Percentiles rank a stretch among this genome's conserved stretches.
Conservation (phyloP, 2,797 vertebrate species). For the Petrocephalus sullivani region DNA sequence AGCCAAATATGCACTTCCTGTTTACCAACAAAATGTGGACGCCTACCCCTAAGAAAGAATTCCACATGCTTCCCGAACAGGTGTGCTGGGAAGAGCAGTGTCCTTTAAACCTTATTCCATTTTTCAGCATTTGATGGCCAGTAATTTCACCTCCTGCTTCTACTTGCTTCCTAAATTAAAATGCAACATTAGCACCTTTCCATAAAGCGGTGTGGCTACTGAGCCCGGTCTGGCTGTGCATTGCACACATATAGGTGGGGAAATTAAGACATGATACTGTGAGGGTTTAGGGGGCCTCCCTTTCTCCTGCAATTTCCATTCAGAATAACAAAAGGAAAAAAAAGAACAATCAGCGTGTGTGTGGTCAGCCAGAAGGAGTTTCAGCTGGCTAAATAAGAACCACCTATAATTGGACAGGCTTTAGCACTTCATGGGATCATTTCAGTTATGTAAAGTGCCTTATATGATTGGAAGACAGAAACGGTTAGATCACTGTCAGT, state of each 20-base stretch:
- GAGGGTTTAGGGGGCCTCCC: not conserved
- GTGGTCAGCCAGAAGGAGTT: not conserved
- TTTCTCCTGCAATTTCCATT: not conserved
- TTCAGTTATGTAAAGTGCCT: conserved; percentile 50
- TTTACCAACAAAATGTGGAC: not conserved
- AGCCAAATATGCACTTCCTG: conserved; percentile 66
- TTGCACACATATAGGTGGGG: not conserved
- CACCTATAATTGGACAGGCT: conserved; percentile 39
- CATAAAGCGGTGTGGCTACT: not conserved
- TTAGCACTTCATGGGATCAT: conserved; percentile 47
- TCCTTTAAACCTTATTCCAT: not conserved
- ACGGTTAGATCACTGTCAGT: not conserved
- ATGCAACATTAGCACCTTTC: not conserved
- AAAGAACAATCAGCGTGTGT: not conserved
- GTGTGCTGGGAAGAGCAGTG: not conserved
- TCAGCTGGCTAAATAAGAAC: not conserved
- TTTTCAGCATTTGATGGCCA: not conserved
- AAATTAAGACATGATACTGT: not conserved
- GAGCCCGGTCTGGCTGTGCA: not conserved
- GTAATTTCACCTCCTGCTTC: not conserved
- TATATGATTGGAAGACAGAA: not conserved
- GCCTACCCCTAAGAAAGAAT: not conserved
- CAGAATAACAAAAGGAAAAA: not conserved
- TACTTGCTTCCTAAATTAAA: not conserved
- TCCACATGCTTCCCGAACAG: not conserved